Conservation (phyloP, 2,888 invertebrate genomes). For the Parnassius smintheus region DNA sequence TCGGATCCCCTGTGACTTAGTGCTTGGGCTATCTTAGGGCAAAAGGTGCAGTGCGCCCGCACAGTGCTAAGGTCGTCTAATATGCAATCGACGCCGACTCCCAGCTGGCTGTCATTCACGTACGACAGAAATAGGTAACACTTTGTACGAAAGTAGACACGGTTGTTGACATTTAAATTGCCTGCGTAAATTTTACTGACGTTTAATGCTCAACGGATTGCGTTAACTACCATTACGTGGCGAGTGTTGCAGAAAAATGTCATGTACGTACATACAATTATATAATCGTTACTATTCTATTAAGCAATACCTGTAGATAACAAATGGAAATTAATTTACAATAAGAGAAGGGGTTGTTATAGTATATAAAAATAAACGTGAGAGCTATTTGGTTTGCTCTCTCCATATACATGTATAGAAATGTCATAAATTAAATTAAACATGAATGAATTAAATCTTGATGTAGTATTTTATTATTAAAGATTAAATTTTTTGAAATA, state of each 20-base stretch:
- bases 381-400: no score
- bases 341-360: no score
- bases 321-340: no score
- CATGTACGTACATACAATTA: not conserved
- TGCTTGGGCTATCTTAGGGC: slow-evolving; percentile 57
- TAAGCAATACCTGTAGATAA: no score
- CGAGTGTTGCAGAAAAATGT: slow-evolving; percentile 17
- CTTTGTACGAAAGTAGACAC: slow-evolving; percentile 28
- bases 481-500: not conserved
- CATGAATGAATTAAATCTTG: no score
- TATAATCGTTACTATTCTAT: no score
- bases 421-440: no score
- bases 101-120: slow-evolving; percentile 45
- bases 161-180: slow-evolving; percentile 28
- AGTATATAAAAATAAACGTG: no score
- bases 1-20: slow-evolving; percentile 55
- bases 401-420: no score
- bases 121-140: slow-evolving; percentile 33
- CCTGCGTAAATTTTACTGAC: slow-evolving; percentile 24
- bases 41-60: slow-evolving; percentile 43
- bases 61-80: slow-evolving; percentile 55
- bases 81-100: slow-evolving; percentile 42
- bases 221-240: not conserved
- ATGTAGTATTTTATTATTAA: no score
- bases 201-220: slow-evolving; percentile 17